Evolutionary conservation across 2,888 invertebrate genomes (phyloP), one percentile per base, ranked within the genome.

Genomic region (Ypsolopha sequella): DNA sequence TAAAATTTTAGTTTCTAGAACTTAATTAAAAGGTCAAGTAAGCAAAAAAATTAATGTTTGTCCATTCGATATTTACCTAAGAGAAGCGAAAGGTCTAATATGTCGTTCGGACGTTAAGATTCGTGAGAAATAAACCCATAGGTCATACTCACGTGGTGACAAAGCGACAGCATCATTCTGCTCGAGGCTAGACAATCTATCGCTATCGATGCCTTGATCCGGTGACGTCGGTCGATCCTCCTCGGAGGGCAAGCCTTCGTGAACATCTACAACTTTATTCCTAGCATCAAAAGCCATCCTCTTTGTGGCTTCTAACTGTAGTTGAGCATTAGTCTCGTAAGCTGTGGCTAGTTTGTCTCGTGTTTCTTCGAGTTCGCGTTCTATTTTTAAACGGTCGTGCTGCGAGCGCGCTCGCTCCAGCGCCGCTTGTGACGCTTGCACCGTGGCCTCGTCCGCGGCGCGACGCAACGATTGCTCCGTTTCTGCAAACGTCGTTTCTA

Each of bases 121-220:
- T 47, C 11, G 41, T 34, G 13, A 24, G 34, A 24, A 33, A 41
- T 38, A 50, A 41, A 45, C 24, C 47, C 44, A 52, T n/a, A n/a
- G 41, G n/a, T n/a, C 34, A 50, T 51, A 76, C 87, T 79, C 70
- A 87, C 87, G 76, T 8, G 84, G 80, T 52, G 85, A 85, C 55
- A 81, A 63, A 38, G 80, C 68, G 45, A 85, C 67, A 36, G 74
- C 80, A 39, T 87, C 84, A 58, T 87, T 87, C 55, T 89, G 88
- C 80, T 93, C 88, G 61, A 92, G 66, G 70, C 91, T 88, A 55
- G 91, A 89, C 51, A 91, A 79, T 55, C 91, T 78, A 69, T 95
- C 95, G 64, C 95, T 95, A 69, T 95, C 95, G 56, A 96, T 95
- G n/a, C 95, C 95, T 64, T 95, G 89, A 77, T 96, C 96, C 0